Percentiles rank a stretch among this genome's conserved stretches.
Conservation (phyloP, 2,113 vertebrate species). For the Picathartes gymnocephalus region DNA sequence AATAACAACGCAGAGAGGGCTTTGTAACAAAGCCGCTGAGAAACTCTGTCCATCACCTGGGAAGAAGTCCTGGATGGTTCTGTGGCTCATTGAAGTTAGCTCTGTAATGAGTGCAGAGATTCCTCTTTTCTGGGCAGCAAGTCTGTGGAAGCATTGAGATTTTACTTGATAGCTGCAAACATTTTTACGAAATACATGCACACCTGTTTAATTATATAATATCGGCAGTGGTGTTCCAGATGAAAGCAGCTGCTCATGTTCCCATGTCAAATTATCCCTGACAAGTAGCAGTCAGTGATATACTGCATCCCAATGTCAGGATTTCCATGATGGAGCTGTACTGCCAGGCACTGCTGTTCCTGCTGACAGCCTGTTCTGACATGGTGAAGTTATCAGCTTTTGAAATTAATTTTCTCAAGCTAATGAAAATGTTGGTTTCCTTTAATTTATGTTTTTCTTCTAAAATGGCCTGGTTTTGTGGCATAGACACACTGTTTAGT, state of each 20-base stretch:
- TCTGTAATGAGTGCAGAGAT: not conserved
- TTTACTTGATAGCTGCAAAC: not conserved
- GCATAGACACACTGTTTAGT: not conserved
- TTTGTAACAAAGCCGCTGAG: not conserved
- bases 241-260: not conserved
- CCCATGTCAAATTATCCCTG: not conserved
- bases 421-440: not conserved
- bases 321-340: not conserved
- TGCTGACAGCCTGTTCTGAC: not conserved
- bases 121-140: not conserved
- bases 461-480: not conserved
- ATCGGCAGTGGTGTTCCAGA: not conserved
- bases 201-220: not conserved
- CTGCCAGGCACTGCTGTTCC: not conserved
- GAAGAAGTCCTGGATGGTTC: not conserved
- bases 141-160: not conserved
- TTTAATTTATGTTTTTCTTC: not conserved
- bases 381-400: not conserved
- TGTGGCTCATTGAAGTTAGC: not conserved
- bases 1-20: fast-evolving
- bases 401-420: not conserved
- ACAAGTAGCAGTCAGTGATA: not conserved
- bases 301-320: not conserved
- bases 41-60: not conserved
- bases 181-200: not conserved